phyloP scores from a whole-genome alignment of 1,140 invertebrate genomes.

The Caenorhabditis latens region DNA sequence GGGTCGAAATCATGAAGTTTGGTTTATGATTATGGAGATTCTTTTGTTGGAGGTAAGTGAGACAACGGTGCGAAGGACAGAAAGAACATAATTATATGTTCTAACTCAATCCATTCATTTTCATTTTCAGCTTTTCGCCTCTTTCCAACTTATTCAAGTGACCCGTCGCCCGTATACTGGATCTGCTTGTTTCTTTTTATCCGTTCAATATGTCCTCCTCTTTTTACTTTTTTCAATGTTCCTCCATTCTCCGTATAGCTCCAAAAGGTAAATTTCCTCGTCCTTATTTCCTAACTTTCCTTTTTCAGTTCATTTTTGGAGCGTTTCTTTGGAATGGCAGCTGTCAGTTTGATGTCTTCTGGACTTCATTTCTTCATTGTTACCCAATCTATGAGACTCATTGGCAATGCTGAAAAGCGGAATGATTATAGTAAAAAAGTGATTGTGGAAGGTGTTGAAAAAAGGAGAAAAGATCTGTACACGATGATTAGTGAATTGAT shows the following conservation, averaged over 20 bases:
- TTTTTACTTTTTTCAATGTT: too few relatives aligned
- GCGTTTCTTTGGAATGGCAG: not conserved
- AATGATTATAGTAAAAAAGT: conserved; percentile 31
- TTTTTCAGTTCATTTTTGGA: not conserved
- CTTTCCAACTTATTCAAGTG: too few relatives aligned
- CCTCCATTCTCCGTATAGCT: too few relatives aligned
- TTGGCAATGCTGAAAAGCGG: not conserved
- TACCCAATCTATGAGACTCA: not conserved
- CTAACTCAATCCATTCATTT: too few relatives aligned
- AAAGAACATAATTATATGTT: too few relatives aligned
- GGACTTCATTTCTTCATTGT: not conserved
- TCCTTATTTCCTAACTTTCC: not conserved
- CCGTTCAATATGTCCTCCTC: too few relatives aligned
- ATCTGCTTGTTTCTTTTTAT: too few relatives aligned
- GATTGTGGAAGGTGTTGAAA: conserved; percentile 10
- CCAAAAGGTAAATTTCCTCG: too few relatives aligned
- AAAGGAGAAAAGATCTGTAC: conserved; percentile 7
- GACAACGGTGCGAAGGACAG: too few relatives aligned
- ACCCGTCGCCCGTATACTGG: too few relatives aligned
- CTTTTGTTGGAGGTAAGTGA: not conserved
- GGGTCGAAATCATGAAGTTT: not conserved
- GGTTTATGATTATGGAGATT: not conserved
- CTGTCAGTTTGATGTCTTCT: not conserved
- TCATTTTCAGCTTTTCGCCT: too few relatives aligned
- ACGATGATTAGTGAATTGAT: conserved; percentile 23